A percentile compares a stretch with the other conserved stretches of the same genome.
Conservation (phyloP, 2,113 vertebrate genomes). For the Pseudonaja textilis region DNA sequence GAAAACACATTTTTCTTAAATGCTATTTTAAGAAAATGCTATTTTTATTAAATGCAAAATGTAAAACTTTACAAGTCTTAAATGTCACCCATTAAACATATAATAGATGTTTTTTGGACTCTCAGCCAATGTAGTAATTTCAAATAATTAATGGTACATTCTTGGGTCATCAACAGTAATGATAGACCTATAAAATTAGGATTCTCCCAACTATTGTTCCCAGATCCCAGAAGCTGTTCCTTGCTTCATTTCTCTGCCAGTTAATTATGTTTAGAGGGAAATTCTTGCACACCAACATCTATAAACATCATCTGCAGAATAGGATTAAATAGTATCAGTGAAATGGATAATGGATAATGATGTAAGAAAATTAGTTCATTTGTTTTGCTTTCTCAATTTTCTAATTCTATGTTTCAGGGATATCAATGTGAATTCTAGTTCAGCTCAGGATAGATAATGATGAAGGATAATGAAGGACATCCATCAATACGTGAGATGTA, state of each 20-base stretch:
- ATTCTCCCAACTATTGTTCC: constrained; percentile 41
- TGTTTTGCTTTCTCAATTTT: neutral
- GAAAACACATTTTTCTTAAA: neutral
- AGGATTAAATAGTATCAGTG: neutral
- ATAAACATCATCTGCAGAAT: neutral
- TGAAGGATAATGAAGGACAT: neutral
- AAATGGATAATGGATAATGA: neutral
- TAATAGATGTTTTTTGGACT: constrained; percentile 52
- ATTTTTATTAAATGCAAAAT: no score
- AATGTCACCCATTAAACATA: constrained; percentile 55
- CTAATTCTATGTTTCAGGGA: neutral
- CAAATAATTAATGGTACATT: constrained; percentile 50
- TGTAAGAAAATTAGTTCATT: neutral
- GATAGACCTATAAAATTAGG: constrained; percentile 38
- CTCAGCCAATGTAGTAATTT: constrained; percentile 47
- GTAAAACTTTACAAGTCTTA: constrained; percentile 61
- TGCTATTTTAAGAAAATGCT: no score
- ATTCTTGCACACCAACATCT: neutral
- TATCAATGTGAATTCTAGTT: neutral
- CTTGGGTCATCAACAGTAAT: constrained; percentile 26
- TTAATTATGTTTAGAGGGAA: neutral
- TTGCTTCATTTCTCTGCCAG: constrained; percentile 18
- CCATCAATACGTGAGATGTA: neutral
- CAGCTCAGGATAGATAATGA: neutral
- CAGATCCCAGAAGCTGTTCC: constrained; percentile 4